Conservation (phyloP, 2,888 invertebrate species). For the Ormia ochracea region DNA sequence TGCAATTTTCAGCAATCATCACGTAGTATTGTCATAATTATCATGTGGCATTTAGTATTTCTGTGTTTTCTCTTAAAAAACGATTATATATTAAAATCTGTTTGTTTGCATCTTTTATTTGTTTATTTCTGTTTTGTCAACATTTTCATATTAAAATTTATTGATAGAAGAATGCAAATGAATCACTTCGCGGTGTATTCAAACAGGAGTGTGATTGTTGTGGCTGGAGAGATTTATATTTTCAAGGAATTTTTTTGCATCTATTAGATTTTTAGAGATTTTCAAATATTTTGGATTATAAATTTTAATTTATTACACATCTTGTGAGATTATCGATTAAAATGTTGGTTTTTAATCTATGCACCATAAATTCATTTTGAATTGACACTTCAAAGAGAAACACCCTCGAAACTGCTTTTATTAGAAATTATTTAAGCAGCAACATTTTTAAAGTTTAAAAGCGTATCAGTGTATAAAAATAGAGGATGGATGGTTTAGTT, state of each 20-base stretch:
- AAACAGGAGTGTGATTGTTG: constrained; percentile 14
- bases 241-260: constrained; percentile 23
- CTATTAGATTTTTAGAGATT: background rate
- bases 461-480: constrained; percentile 15
- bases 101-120: constrained; percentile 53
- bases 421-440: constrained; percentile 4
- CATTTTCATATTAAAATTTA: constrained; percentile 62
- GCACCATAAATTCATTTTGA: constrained; percentile 45
- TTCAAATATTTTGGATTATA: constrained; percentile 17
- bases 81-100: constrained; percentile 49
- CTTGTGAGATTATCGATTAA: constrained; percentile 24
- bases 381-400: constrained; percentile 55
- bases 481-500: too few relatives aligned
- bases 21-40: constrained; percentile 76
- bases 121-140: constrained; percentile 64
- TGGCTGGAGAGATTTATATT: constrained; percentile 23
- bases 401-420: constrained; percentile 31
- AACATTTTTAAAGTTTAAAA: constrained; percentile 28
- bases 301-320: constrained; percentile 38
- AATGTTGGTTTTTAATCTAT: background rate
- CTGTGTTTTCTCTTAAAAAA: constrained; percentile 26
- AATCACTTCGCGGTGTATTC: constrained; percentile 10
- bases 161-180: constrained; percentile 38
- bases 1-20: constrained; percentile 72
- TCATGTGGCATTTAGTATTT: constrained; percentile 69